phyloP scores from a whole-genome alignment of 1,140 invertebrate species.

The Aphaenogaster rudis region DNA sequence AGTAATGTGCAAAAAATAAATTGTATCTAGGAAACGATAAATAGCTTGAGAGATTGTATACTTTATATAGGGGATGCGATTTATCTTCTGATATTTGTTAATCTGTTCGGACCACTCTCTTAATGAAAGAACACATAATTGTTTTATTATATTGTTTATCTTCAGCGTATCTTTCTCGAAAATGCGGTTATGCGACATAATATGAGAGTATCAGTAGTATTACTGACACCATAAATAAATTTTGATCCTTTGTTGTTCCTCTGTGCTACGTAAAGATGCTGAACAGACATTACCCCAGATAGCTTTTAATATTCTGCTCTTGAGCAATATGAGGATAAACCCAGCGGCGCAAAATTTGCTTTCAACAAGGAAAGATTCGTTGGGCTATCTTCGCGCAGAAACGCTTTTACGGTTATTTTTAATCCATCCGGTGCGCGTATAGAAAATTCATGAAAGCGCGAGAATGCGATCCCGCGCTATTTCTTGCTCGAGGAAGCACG shows the following conservation, averaged over 20 bases:
- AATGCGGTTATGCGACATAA: not conserved
- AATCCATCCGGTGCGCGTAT: slow-evolving; percentile 56
- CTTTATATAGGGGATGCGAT: not conserved
- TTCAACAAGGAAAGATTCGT: slow-evolving; percentile 37
- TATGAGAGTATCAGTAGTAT: not conserved
- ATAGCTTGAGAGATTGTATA: not conserved
- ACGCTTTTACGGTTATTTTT: slow-evolving; percentile 62
- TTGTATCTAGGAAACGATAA: not conserved
- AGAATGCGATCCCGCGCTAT: slow-evolving; percentile 41
- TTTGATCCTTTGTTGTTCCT: slow-evolving; percentile 55
- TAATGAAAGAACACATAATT: not conserved
- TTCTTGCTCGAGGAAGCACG: slow-evolving; percentile 39
- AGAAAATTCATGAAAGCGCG: slow-evolving; percentile 59
- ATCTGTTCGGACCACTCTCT: not conserved
- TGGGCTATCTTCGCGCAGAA: slow-evolving; percentile 36
- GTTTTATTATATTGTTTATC: slow-evolving; percentile 19
- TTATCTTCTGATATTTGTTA: slow-evolving; percentile 3
- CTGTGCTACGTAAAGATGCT: slow-evolving; percentile 30
- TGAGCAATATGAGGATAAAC: slow-evolving; percentile 48
- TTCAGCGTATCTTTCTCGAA: not conserved
- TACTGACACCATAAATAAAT: slow-evolving; percentile 47
- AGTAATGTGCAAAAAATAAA: slow-evolving; percentile 26
- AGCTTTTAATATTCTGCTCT: slow-evolving; percentile 61
- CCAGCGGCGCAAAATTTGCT: slow-evolving; percentile 41
- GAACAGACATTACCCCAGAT: slow-evolving; percentile 48